A percentile compares a stretch with the other conserved stretches of the same genome.
Conservation (phyloP, 2,888 invertebrate species). For the Malacosoma neustria region DNA sequence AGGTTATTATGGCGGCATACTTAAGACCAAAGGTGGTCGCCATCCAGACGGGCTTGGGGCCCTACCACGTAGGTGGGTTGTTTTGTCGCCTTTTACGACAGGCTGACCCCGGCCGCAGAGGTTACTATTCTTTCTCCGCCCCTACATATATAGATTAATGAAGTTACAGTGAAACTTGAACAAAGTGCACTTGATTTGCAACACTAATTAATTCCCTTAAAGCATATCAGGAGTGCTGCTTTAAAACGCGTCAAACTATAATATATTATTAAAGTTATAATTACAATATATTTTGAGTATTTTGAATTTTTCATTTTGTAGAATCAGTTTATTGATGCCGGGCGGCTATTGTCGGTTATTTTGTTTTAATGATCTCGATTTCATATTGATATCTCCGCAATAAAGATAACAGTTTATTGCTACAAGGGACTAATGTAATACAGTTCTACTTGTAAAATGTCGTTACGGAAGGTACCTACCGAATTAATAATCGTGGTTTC, state of each 20-base stretch:
- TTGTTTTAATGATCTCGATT: background rate
- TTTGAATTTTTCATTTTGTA: background rate
- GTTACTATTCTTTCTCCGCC: too few species aligned
- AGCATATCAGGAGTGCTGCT: background rate
- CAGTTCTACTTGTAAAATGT: background rate
- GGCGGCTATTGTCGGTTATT: background rate
- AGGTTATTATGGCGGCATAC: too few species aligned
- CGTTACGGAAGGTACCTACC: background rate
- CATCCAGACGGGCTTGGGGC: too few species aligned
- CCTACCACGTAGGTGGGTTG: too few species aligned
- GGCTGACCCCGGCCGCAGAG: too few species aligned
- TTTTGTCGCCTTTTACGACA: too few species aligned
- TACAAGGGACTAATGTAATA: background rate
- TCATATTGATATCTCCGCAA: background rate
- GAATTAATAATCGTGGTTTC: background rate
- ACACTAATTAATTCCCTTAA: background rate
- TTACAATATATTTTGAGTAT: too few species aligned
- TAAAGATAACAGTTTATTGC: background rate
- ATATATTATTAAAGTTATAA: too few species aligned
- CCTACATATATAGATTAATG: too few species aligned
- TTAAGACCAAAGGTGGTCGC: too few species aligned
- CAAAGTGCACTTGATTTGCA: background rate
- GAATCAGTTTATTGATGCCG: background rate
- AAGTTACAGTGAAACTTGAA: background rate
- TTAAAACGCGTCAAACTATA: too few species aligned